These are phyloP conservation scores for Perccottus glenii DNA, from an alignment of 2,113 vertebrate species.

Conservation along the genomic window DNA sequence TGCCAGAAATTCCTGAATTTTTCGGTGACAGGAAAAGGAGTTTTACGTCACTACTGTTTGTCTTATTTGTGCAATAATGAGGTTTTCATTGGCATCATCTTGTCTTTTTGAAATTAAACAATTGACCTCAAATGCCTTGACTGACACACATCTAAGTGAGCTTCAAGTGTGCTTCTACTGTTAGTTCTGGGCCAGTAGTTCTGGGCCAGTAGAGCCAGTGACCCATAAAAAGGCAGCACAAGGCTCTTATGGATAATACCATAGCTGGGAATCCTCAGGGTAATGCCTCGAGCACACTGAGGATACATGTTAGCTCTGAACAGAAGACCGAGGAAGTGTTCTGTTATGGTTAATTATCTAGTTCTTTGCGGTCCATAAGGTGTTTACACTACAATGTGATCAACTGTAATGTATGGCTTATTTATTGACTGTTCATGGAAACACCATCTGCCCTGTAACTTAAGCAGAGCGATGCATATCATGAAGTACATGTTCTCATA, in stretches of 20 bases:
- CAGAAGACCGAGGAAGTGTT: background rate
- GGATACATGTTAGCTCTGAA: slow-evolving; percentile 11
- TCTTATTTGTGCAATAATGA: too few relatives aligned
- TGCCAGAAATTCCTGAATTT: background rate
- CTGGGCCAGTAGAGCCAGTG: slow-evolving; percentile 25
- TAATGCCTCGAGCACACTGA: slow-evolving; percentile 17
- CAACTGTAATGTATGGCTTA: slow-evolving; percentile 8
- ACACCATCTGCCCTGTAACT: background rate
- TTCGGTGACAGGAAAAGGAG: slow-evolving; percentile 32
- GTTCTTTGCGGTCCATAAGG: background rate
- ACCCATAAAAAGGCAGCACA: slow-evolving; percentile 57
- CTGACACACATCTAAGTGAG: too few relatives aligned
- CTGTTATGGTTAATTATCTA: too few relatives aligned
- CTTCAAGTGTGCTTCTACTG: slow-evolving; percentile 6
- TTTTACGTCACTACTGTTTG: slow-evolving; percentile 9
- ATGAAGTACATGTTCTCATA: slow-evolving; percentile 17
- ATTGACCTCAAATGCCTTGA: slow-evolving; percentile 10
- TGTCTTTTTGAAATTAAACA: background rate
- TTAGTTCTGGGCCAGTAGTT: slow-evolving; percentile 60
- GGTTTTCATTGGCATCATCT: too few relatives aligned
- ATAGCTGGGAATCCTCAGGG: slow-evolving; percentile 31
- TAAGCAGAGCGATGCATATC: slow-evolving; percentile 2
- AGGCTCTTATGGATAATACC: slow-evolving; percentile 48
- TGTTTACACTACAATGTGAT: slow-evolving; percentile 13
- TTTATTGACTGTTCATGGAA: background rate